Percentiles rank a stretch among this genome's conserved stretches.
These are phyloP conservation scores for Aromia moschata DNA, from an alignment of 2,888 invertebrate genomes.

Conservation along the genomic window DNA sequence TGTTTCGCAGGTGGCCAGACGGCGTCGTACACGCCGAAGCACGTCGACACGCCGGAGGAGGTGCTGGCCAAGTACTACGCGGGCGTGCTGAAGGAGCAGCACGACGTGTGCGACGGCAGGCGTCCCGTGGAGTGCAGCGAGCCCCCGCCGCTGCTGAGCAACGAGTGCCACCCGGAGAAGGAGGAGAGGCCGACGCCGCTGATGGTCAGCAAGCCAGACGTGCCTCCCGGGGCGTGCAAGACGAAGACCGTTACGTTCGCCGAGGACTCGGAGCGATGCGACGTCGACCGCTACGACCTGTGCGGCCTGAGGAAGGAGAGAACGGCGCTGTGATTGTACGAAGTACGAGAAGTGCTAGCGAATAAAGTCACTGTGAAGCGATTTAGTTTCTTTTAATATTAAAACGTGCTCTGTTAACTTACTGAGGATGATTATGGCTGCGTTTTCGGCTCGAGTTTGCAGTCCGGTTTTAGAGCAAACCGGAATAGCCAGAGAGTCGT, in stretches of 20 bases:
- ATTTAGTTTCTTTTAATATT: too few relatives aligned
- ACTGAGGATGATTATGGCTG: too few relatives aligned
- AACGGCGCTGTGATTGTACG: slow-evolving; percentile 55
- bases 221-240: slow-evolving; percentile 53
- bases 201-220: slow-evolving; percentile 54
- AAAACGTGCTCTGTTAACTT: too few relatives aligned
- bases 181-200: slow-evolving; percentile 47
- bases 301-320: slow-evolving; percentile 55
- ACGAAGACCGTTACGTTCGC: slow-evolving; percentile 55
- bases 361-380: not conserved
- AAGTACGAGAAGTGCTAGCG: slow-evolving; percentile 47
- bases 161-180: slow-evolving; percentile 18
- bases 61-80: slow-evolving; percentile 58
- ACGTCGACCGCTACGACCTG: slow-evolving; percentile 53
- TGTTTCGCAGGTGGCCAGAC: slow-evolving; percentile 40
- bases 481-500: too few relatives aligned
- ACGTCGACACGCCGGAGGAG: slow-evolving; percentile 60
- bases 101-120: slow-evolving; percentile 52
- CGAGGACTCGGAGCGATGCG: slow-evolving; percentile 53
- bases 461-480: too few relatives aligned
- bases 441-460: too few relatives aligned
- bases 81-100: slow-evolving; percentile 55
- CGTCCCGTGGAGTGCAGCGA: slow-evolving; percentile 52
- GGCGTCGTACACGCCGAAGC: slow-evolving; percentile 54
- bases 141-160: slow-evolving; percentile 37